phyloP scores from a whole-genome alignment of 2,797 vertebrate species.

The Coregonus ussuriensis region DNA sequence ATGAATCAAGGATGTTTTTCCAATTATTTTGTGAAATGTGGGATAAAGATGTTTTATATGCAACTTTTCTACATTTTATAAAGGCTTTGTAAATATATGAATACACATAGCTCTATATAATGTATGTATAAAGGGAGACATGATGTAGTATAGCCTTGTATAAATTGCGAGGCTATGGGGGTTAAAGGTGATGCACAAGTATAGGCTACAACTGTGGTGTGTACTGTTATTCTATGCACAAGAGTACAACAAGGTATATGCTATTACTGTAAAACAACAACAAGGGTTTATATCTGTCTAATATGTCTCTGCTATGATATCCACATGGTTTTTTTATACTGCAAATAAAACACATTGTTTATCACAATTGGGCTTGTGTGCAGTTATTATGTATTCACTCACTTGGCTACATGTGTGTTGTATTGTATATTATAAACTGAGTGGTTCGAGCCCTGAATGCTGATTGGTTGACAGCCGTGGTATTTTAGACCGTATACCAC shows the following conservation, averaged over 20 bases:
- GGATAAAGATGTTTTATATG: slow-evolving; percentile 61
- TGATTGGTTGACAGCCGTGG: too few species aligned
- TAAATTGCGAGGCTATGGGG: slow-evolving; percentile 22
- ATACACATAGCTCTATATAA: slow-evolving; percentile 5
- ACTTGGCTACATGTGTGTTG: neutral
- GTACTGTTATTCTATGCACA: slow-evolving; percentile 26
- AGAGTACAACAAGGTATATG: slow-evolving; percentile 20
- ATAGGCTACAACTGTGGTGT: slow-evolving; percentile 28
- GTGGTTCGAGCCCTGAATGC: too few species aligned
- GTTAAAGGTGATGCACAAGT: slow-evolving; percentile 25
- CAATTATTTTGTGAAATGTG: slow-evolving; percentile 43
- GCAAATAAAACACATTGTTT: slow-evolving; percentile 47
- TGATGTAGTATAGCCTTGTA: slow-evolving; percentile 26
- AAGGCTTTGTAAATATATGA: slow-evolving; percentile 51
- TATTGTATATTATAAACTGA: neutral
- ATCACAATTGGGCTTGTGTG: slow-evolving; percentile 15
- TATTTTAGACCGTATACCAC: too few species aligned
- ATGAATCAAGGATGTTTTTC: slow-evolving; percentile 43
- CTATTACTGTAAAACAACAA: slow-evolving; percentile 17
- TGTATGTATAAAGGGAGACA: slow-evolving; percentile 20
- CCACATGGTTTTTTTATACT: slow-evolving; percentile 48
- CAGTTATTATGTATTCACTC: neutral
- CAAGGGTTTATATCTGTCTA: slow-evolving; percentile 29
- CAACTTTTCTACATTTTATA: slow-evolving; percentile 68
- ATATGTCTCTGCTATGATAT: slow-evolving; percentile 36